A percentile compares a stretch with the other conserved stretches of the same genome.
Conservation (phyloP, 2,113 vertebrate species). For the Hystrix cristata region DNA sequence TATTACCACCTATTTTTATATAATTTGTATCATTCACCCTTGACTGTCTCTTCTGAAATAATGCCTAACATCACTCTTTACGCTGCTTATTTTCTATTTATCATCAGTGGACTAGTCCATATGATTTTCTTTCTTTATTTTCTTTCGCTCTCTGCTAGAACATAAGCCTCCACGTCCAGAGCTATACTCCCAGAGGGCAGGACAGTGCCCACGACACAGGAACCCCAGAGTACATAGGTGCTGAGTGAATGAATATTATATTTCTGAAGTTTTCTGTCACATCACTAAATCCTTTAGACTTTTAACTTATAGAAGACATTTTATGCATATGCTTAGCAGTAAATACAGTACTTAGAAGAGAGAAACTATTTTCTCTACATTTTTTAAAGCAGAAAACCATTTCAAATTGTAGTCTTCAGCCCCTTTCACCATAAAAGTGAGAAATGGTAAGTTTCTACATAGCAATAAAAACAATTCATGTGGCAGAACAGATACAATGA, state of each 20-base stretch:
- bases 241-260: neutral
- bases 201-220: neutral
- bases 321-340: neutral
- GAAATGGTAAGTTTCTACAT: neutral
- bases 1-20: neutral
- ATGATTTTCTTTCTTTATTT: neutral
- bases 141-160: neutral
- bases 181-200: neutral
- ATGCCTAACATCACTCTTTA: neutral
- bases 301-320: neutral
- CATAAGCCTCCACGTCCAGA: neutral
- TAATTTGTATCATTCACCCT: neutral
- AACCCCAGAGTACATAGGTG: neutral
- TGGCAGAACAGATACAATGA: neutral
- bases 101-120: neutral
- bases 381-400: slow-evolving; percentile 18
- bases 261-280: neutral
- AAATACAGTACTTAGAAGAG: neutral
- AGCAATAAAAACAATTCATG: neutral
- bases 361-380: neutral
- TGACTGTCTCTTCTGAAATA: neutral
- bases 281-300: neutral
- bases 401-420: neutral
- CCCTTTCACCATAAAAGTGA: neutral
- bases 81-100: neutral